Conservation (phyloP, 2,113 vertebrate genomes). For the Electrona antarctica region DNA sequence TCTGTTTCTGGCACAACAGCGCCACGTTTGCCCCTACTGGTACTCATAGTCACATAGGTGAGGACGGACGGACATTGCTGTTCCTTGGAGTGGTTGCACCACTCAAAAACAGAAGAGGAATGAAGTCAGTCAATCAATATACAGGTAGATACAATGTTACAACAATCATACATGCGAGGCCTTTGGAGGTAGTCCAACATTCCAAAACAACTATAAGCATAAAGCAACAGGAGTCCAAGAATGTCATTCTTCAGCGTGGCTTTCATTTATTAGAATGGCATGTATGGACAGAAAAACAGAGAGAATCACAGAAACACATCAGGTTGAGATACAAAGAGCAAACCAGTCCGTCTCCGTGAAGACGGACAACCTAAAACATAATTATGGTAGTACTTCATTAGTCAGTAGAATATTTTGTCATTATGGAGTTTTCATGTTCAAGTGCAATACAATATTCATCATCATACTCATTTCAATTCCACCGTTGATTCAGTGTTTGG, state of each 20-base stretch:
- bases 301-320: conserved; percentile 64
- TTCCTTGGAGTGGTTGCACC: no score
- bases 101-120: no score
- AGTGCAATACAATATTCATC: conserved; percentile 65
- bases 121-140: no score
- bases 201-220: neutral
- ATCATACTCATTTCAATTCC: conserved; percentile 32
- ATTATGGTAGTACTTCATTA: conserved; percentile 40
- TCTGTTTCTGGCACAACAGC: no score
- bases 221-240: neutral
- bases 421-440: conserved; percentile 62
- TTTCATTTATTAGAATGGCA: conserved; percentile 75
- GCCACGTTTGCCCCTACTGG: no score
- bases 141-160: neutral
- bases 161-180: neutral
- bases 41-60: no score
- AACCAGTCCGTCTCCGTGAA: conserved; percentile 13
- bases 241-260: conserved; percentile 55
- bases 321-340: conserved; percentile 57
- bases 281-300: conserved; percentile 66
- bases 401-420: conserved; percentile 39
- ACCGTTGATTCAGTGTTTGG: conserved; percentile 26
- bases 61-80: no score
- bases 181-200: neutral
- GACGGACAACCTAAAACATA: conserved; percentile 40